phyloP scores from a whole-genome alignment of 2,797 vertebrate genomes.

The Chlorospingus semifuscus region DNA sequence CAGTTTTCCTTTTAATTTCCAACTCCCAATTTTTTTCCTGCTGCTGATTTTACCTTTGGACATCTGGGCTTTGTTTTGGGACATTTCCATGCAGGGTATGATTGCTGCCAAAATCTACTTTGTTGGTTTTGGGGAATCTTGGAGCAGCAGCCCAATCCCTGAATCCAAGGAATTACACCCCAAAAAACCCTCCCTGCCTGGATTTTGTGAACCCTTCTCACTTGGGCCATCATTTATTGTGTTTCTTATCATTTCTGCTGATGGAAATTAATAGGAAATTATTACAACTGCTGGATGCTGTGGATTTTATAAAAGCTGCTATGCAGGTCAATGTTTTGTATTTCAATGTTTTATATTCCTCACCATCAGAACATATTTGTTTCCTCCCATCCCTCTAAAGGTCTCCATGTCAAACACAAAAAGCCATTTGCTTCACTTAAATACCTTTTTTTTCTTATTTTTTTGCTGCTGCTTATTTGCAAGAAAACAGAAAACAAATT shows the following conservation, averaged over 20 bases:
- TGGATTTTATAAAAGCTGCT: neutral
- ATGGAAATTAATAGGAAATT: slow-evolving; percentile 15
- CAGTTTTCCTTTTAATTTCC: neutral
- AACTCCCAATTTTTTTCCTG: neutral
- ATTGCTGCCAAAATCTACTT: neutral
- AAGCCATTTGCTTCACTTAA: neutral
- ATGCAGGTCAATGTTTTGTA: neutral
- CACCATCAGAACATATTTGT: neutral
- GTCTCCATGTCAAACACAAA: neutral
- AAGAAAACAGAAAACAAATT: slow-evolving; percentile 30
- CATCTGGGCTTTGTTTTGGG: neutral
- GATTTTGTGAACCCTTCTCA: neutral
- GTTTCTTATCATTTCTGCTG: neutral
- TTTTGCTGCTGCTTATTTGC: neutral
- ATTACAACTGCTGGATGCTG: neutral
- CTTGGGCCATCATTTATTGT: neutral
- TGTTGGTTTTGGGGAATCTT: neutral
- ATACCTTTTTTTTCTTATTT: neutral
- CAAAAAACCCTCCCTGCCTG: neutral
- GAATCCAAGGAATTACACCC: neutral
- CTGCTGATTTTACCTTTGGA: neutral
- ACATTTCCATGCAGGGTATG: accelerated
- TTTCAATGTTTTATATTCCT: neutral
- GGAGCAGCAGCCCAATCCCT: neutral
- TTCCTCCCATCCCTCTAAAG: neutral